phyloP scores from a whole-genome alignment of 2,888 invertebrate species.

The Ennomos fuscantarius region DNA sequence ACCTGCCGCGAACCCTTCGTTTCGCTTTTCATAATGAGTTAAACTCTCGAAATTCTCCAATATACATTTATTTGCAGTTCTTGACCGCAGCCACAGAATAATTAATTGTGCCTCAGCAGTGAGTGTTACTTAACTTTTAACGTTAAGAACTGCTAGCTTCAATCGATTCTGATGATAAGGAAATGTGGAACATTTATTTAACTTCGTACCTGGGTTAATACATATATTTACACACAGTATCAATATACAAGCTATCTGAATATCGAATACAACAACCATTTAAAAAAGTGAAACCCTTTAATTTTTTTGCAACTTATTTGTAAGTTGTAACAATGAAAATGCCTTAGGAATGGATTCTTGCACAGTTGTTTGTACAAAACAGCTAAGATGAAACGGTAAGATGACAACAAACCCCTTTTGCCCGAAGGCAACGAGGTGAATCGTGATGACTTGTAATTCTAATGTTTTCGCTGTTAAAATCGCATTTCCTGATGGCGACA shows the following conservation, averaged over 20 bases:
- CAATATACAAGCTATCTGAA: too few species aligned
- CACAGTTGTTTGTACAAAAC: constrained; percentile 67
- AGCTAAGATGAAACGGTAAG: constrained; percentile 68
- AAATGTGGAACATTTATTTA: too few species aligned
- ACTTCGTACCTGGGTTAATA: too few species aligned
- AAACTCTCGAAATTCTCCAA: constrained; percentile 55
- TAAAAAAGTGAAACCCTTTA: constrained; percentile 20
- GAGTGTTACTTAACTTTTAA: too few species aligned
- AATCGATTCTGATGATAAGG: too few species aligned
- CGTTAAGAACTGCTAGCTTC: too few species aligned
- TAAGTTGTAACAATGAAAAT: constrained; percentile 44
- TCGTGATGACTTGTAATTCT: constrained; percentile 80
- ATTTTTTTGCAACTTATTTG: constrained; percentile 37
- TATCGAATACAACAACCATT: neutral
- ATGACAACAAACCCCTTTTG: constrained; percentile 78
- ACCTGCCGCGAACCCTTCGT: constrained; percentile 80
- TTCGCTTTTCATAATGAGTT: constrained; percentile 69
- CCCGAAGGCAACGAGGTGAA: constrained; percentile 76
- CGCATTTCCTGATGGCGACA: constrained; percentile 80
- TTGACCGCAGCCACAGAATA: constrained; percentile 19
- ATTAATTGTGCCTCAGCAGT: too few species aligned
- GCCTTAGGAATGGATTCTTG: constrained; percentile 49
- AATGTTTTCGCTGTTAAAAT: constrained; percentile 83
- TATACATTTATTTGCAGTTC: constrained; percentile 64
- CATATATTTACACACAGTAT: too few species aligned